phyloP scores from a whole-genome alignment of 2,888 invertebrate genomes.

The Keiferia lycopersicella region DNA sequence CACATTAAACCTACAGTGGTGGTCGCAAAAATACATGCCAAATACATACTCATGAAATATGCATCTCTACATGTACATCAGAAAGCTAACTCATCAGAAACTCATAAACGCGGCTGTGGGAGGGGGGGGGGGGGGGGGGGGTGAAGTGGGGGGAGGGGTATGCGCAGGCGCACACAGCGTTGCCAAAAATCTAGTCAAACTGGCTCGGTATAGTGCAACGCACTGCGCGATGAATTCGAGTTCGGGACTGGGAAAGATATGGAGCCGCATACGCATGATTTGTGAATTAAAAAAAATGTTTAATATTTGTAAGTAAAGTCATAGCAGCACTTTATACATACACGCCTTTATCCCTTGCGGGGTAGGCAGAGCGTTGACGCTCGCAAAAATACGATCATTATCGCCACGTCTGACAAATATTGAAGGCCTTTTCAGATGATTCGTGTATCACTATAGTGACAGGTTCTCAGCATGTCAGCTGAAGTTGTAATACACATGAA shows the following conservation, averaged over 20 bases:
- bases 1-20: background rate
- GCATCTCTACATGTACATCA: conserved; percentile 7
- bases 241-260: conserved; percentile 40
- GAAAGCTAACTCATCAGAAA: conserved; percentile 56
- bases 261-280: conserved; percentile 42
- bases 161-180: conserved; percentile 42
- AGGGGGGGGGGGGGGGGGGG: conserved; percentile 40
- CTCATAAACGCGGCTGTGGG: conserved; percentile 54
- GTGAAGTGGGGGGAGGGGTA: conserved; percentile 38
- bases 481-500: too few species aligned
- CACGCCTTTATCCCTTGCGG: too few species aligned
- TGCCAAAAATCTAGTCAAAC: conserved; percentile 82
- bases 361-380: too few species aligned
- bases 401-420: too few species aligned
- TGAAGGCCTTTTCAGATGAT: too few species aligned
- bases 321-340: too few species aligned
- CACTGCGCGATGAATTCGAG: conserved; percentile 70
- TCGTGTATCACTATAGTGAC: too few species aligned
- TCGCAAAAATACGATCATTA: too few species aligned
- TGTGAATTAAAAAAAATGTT: too few species aligned
- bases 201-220: conserved; percentile 78
- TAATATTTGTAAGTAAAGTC: too few species aligned
- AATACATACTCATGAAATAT: background rate
- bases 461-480: too few species aligned
- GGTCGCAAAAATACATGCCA: conserved; percentile 8